A percentile compares a stretch with the other conserved stretches of the same genome.
Conservation (phyloP, 2,797 vertebrate genomes). For the Heteromormyrus szaboi region DNA sequence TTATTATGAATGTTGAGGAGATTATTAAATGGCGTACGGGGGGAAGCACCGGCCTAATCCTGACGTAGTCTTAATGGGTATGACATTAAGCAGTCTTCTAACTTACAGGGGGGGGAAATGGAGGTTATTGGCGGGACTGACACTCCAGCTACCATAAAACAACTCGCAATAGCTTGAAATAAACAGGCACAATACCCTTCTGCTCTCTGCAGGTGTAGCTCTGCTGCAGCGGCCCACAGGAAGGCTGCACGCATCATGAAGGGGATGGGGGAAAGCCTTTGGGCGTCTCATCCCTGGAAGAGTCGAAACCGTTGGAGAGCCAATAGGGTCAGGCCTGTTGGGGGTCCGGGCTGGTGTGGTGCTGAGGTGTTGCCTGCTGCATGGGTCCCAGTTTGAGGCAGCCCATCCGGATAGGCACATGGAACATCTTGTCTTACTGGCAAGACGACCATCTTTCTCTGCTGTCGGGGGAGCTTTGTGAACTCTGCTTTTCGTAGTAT, state of each 20-base stretch:
- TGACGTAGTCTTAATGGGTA: not conserved
- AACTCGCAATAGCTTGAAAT: not conserved
- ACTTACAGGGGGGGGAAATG: not conserved
- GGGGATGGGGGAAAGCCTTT: not conserved
- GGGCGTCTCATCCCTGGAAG: not conserved
- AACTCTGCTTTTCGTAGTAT: not conserved
- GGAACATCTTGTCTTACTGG: not conserved
- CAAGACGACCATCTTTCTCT: not conserved
- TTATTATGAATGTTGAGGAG: not conserved
- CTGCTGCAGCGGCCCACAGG: not conserved
- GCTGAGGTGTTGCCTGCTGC: not conserved
- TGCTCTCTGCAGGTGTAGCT: not conserved
- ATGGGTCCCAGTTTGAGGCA: not conserved
- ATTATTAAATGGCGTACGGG: not conserved
- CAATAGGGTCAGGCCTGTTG: not conserved
- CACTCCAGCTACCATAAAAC: not conserved
- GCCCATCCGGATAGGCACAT: not conserved
- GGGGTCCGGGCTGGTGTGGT: not conserved
- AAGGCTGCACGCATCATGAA: not conserved
- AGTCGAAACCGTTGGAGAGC: not conserved
- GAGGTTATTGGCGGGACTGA: not conserved
- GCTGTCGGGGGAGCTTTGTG: not conserved
- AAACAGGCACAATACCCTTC: not conserved
- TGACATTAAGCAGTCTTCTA: not conserved
- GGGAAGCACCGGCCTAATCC: not conserved